These are phyloP conservation scores for Tragopan temminckii DNA, from an alignment of 2,797 vertebrate genomes.

Conservation along the genomic window DNA sequence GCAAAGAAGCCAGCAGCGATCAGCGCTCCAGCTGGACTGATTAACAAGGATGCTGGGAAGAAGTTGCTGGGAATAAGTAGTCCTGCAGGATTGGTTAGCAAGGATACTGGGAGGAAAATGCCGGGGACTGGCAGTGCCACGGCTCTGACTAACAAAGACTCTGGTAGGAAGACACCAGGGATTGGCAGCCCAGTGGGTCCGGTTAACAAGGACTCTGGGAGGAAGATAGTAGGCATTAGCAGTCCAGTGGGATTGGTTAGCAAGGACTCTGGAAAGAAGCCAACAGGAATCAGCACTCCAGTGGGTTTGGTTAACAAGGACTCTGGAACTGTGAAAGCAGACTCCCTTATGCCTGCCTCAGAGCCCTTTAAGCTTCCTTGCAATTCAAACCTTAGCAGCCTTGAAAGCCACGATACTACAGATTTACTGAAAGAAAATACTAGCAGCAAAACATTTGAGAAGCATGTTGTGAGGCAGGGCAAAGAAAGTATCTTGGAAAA, in stretches of 20 bases:
- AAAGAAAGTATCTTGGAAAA: conserved; percentile 83
- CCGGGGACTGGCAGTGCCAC: conserved; percentile 57
- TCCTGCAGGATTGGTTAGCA: conserved; percentile 71
- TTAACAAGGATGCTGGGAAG: conserved; percentile 79
- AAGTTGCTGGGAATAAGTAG: conserved; percentile 68
- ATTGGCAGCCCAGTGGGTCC: conserved; percentile 70
- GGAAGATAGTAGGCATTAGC: conserved; percentile 77
- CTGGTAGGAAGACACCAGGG: conserved; percentile 79
- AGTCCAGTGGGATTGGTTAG: conserved; percentile 75
- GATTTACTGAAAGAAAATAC: conserved; percentile 77
- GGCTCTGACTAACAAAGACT: conserved; percentile 75
- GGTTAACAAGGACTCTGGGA: conserved; percentile 78
- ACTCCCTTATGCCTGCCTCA: conserved; percentile 62
- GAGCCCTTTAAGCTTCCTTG: conserved; percentile 80
- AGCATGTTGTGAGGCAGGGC: conserved; percentile 73
- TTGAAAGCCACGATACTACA: conserved; percentile 72
- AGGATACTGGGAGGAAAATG: conserved; percentile 78
- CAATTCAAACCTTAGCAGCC: conserved; percentile 63
- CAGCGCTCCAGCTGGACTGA: conserved; percentile 69
- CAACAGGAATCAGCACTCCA: conserved; percentile 50
- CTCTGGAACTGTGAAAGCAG: conserved; percentile 74
- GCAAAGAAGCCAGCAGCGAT: conserved; percentile 77
- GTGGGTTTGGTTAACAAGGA: conserved; percentile 77
- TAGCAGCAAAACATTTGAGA: conserved; percentile 79
- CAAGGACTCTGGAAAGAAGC: conserved; percentile 80